Evolutionary conservation across 2,113 vertebrate genomes (phyloP).

Genomic region (Lepus americanus): DNA sequence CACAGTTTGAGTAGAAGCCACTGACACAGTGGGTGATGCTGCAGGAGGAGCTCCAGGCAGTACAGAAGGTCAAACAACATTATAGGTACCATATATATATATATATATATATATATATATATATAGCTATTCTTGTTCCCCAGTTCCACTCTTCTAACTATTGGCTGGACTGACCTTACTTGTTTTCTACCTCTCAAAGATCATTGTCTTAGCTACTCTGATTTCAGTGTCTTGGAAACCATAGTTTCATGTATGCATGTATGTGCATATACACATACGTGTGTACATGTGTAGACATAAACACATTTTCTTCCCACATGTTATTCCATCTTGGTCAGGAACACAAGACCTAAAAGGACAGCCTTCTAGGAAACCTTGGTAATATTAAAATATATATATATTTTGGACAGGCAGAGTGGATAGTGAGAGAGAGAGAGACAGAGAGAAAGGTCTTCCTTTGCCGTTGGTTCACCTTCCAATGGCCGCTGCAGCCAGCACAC

Average conservation of each 20-base stretch:
- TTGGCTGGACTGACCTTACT: background rate
- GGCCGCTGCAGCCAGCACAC: no score
- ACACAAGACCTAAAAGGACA: no score
- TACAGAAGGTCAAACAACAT: background rate
- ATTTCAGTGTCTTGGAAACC: background rate
- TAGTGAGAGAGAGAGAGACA: no score
- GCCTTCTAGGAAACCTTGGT: no score
- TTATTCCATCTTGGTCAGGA: background rate
- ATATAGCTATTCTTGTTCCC: background rate
- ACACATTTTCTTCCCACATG: background rate
- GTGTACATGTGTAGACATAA: no score
- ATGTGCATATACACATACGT: background rate
- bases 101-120: no score
- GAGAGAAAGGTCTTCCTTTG: no score
- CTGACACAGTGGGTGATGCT: background rate
- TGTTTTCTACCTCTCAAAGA: background rate
- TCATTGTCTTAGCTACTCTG: background rate
- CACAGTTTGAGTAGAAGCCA: background rate
- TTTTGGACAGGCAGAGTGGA: no score
- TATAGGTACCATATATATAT: background rate
- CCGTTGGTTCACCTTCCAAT: no score
- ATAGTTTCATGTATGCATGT: background rate
- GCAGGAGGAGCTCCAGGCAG: background rate
- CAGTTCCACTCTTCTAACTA: background rate
- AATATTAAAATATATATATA: no score